phyloP scores from a whole-genome alignment of 2,113 vertebrate species.

The Bambusicola thoracicus region DNA sequence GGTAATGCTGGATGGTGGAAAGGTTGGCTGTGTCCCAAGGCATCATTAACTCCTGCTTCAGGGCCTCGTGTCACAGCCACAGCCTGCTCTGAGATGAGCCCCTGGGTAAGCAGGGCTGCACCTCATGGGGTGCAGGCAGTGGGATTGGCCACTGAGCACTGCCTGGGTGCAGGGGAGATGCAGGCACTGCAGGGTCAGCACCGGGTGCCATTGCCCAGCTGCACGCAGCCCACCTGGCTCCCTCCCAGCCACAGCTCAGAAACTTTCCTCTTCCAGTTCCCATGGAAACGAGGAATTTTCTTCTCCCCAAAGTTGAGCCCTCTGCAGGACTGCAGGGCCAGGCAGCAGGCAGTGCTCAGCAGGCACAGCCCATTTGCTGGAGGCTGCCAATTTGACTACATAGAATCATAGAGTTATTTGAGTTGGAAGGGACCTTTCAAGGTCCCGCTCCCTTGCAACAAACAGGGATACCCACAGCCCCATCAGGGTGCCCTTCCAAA shows the following conservation, averaged over 20 bases:
- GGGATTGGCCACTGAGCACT: not conserved
- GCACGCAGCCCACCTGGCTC: not conserved
- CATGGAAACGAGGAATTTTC: constrained; percentile 53
- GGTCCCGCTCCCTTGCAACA: too few species aligned
- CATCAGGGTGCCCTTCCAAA: not conserved
- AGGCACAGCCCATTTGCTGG: too few species aligned
- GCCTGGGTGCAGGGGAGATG: accelerated
- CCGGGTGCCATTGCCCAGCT: not conserved
- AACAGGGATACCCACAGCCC: too few species aligned
- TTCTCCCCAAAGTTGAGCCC: constrained; percentile 39
- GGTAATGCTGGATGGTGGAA: constrained; percentile 40
- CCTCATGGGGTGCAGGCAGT: accelerated
- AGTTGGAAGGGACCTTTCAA: too few species aligned
- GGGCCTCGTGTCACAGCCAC: not conserved
- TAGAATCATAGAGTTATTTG: too few species aligned
- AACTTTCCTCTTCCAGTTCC: constrained; percentile 58
- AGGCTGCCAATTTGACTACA: too few species aligned
- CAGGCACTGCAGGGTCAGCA: not conserved
- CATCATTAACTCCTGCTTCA: not conserved
- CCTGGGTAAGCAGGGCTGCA: not conserved
- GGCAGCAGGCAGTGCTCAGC: not conserved
- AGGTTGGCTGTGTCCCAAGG: not conserved
- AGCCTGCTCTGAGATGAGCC: accelerated
- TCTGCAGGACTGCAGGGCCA: not conserved
- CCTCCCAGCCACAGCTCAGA: not conserved